phyloP scores from a whole-genome alignment of 1,140 invertebrate genomes.

The Aphelenchoides fujianensis region DNA sequence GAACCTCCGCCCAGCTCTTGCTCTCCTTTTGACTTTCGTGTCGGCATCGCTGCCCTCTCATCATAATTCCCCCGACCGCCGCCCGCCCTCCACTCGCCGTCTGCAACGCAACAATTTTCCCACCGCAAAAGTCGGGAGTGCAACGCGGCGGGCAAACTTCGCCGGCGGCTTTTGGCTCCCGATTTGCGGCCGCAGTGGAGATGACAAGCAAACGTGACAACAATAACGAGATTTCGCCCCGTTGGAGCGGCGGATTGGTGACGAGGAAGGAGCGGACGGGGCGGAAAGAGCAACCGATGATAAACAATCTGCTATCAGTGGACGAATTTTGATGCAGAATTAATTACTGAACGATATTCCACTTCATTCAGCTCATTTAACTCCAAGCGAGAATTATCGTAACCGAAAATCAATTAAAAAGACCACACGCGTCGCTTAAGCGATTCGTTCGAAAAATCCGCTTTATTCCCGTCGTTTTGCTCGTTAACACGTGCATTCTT shows the following conservation, averaged over 20 bases:
- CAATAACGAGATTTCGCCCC: neutral
- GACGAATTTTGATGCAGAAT: neutral
- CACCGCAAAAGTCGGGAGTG: neutral
- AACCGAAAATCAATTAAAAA: too few relatives aligned
- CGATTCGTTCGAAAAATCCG: too few relatives aligned
- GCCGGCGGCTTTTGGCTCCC: neutral
- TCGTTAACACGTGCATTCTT: too few relatives aligned
- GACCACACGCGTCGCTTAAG: too few relatives aligned
- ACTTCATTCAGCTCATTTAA: neutral
- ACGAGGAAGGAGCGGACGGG: neutral
- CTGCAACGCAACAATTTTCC: neutral
- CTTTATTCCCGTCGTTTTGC: too few relatives aligned
- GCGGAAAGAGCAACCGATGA: neutral
- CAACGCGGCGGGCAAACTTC: neutral
- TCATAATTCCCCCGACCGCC: neutral
- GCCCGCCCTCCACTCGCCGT: neutral
- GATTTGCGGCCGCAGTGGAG: neutral
- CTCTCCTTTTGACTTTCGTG: neutral
- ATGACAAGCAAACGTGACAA: slow-evolving; percentile 2
- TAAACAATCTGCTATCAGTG: neutral
- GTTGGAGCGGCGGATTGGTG: neutral
- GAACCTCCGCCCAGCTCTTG: too few relatives aligned
- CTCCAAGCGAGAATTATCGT: neutral
- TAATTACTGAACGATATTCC: neutral
- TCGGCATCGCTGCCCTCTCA: neutral